These are phyloP conservation scores for Chromoteleia sp. DNA, from an alignment of 2,888 invertebrate genomes.

Conservation along the genomic window DNA sequence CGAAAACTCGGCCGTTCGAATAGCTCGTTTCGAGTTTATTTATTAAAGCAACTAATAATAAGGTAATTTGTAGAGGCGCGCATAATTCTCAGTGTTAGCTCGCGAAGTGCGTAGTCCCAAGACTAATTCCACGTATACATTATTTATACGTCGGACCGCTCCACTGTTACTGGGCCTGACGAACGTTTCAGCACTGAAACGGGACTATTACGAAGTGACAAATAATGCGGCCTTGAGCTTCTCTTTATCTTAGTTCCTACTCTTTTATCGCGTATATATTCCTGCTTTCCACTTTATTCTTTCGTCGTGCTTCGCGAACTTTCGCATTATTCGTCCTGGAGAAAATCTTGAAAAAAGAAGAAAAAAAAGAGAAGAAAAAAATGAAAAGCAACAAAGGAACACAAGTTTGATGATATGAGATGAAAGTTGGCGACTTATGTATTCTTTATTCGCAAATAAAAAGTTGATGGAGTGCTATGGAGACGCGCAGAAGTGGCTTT, in stretches of 20 bases:
- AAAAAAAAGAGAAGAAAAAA: constrained; percentile 40
- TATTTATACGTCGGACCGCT: neutral
- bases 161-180: constrained; percentile 59
- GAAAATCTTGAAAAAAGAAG: constrained; percentile 46
- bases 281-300: constrained; percentile 73
- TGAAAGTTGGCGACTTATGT: constrained; percentile 58
- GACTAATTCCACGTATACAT: neutral
- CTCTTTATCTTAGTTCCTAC: constrained; percentile 74
- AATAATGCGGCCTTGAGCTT: constrained; percentile 76
- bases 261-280: constrained; percentile 75
- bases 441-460: constrained; percentile 59
- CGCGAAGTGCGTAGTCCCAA: constrained; percentile 27
- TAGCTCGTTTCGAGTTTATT: constrained; percentile 14
- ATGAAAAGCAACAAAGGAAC: constrained; percentile 47
- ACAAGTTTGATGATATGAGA: constrained; percentile 52
- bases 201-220: constrained; percentile 81
- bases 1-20: neutral
- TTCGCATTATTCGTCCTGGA: constrained; percentile 63
- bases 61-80: constrained; percentile 15
- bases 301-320: constrained; percentile 64
- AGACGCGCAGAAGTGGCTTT: constrained; percentile 48
- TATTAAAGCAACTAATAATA: constrained; percentile 28
- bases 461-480: constrained; percentile 55
- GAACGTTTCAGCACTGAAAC: constrained; percentile 78
- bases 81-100: constrained; percentile 14